Percentiles rank a stretch among this genome's conserved stretches.
These are phyloP conservation scores for Chaetophractus vellerosus DNA, from an alignment of 2,797 vertebrate genomes.

Conservation along the genomic window DNA sequence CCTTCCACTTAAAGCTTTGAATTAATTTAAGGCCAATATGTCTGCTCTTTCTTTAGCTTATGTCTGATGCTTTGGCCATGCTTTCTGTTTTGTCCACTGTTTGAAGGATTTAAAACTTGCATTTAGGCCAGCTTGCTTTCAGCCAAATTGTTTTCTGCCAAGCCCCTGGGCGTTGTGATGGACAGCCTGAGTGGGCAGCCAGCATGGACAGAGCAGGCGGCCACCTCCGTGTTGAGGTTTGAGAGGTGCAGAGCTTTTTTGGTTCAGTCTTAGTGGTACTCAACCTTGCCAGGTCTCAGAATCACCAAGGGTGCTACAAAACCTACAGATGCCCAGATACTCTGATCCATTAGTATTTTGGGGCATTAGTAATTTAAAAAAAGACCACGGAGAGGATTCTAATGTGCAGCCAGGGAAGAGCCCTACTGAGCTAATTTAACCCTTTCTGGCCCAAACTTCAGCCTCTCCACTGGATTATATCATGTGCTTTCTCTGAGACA, in stretches of 20 bases:
- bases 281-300: not conserved
- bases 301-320: not conserved
- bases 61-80: not conserved
- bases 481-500: not conserved
- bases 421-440: not conserved
- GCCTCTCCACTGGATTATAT: not conserved
- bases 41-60: slow-evolving; percentile 10
- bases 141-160: slow-evolving; percentile 54
- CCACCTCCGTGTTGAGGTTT: not conserved
- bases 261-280: not conserved
- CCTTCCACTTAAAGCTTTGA: not conserved
- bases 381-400: not conserved
- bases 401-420: not conserved
- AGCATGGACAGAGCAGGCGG: not conserved
- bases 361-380: not conserved
- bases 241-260: not conserved
- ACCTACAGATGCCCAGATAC: not conserved
- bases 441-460: not conserved
- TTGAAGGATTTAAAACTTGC: slow-evolving; percentile 70
- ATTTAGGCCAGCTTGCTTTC: slow-evolving; percentile 51
- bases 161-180: not conserved
- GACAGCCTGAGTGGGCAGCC: not conserved
- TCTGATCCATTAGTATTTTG: not conserved
- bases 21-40: slow-evolving; percentile 62
- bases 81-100: not conserved